phyloP scores from a whole-genome alignment of 1,140 invertebrate genomes.

The Lordiphosa stackelbergi region DNA sequence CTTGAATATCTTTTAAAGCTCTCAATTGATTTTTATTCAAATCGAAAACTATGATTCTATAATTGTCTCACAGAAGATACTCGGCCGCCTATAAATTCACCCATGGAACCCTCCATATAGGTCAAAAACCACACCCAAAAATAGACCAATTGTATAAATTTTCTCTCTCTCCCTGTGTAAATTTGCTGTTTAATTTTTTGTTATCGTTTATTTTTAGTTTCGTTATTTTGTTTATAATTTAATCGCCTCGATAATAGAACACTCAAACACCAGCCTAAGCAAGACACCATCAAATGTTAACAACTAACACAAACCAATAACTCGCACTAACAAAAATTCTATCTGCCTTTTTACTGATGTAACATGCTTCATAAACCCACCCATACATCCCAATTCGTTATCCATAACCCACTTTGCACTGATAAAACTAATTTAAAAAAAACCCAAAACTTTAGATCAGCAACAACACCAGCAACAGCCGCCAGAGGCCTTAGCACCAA shows the following conservation, averaged over 20 bases:
- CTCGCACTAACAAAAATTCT: slow-evolving; percentile 19
- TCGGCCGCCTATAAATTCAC: too few relatives aligned
- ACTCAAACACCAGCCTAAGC: slow-evolving; percentile 65
- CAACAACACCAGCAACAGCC: slow-evolving; percentile 40
- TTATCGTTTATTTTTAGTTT: slow-evolving; percentile 18
- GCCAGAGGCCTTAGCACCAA: slow-evolving; percentile 54
- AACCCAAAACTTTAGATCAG: slow-evolving; percentile 62
- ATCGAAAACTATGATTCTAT: too few relatives aligned
- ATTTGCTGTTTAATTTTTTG: slow-evolving; percentile 5
- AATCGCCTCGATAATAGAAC: slow-evolving; percentile 32
- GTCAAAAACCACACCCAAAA: too few relatives aligned
- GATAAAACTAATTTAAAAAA: slow-evolving; percentile 38
- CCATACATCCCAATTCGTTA: slow-evolving; percentile 16
- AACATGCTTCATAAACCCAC: slow-evolving; percentile 12
- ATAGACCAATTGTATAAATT: neutral
- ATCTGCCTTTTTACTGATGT: slow-evolving; percentile 17
- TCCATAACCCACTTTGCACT: slow-evolving; percentile 41
- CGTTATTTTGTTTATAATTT: slow-evolving; percentile 20
- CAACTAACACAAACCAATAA: slow-evolving; percentile 11
- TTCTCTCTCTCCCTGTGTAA: slow-evolving; percentile 15
- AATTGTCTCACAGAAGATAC: too few relatives aligned
- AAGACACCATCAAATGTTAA: slow-evolving; percentile 18
- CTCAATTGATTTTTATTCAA: too few relatives aligned
- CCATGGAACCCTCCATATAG: too few relatives aligned
- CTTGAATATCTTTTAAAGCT: too few relatives aligned